Evolutionary conservation across 2,888 invertebrate species (phyloP).

Genomic region (Melolontha melolontha): DNA sequence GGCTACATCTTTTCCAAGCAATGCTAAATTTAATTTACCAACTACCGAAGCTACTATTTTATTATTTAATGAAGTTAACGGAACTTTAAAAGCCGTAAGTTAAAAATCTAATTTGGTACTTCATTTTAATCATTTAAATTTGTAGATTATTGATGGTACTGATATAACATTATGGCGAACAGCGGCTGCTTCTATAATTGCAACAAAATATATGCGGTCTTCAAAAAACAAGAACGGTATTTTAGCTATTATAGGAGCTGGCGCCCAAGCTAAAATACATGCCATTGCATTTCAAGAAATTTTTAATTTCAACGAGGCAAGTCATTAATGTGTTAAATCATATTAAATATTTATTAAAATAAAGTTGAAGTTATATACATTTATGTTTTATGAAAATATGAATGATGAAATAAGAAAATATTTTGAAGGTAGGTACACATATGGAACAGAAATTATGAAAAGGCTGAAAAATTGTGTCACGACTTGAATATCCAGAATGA

Average conservation of each 20-base stretch:
- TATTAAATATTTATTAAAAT: too few relatives aligned
- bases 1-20: constrained; percentile 64
- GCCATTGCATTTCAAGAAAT: constrained; percentile 66
- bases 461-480: constrained; percentile 59
- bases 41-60: constrained; percentile 66
- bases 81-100: constrained; percentile 64
- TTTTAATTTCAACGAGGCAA: constrained; percentile 65
- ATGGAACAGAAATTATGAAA: constrained; percentile 68
- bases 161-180: constrained; percentile 71
- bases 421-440: constrained; percentile 66
- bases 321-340: not conserved
- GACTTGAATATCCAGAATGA: constrained; percentile 57
- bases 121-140: constrained; percentile 33
- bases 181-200: constrained; percentile 70
- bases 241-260: constrained; percentile 69
- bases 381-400: not conserved
- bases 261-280: constrained; percentile 68
- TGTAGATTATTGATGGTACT: constrained; percentile 66
- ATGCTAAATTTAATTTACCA: constrained; percentile 58
- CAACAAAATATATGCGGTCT: constrained; percentile 67
- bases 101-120: constrained; percentile 3
- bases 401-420: not conserved
- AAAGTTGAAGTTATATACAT: too few relatives aligned
- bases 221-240: constrained; percentile 52
- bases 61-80: constrained; percentile 64